Percentiles rank a stretch among this genome's conserved stretches.
Conservation (phyloP, 1,140 invertebrate genomes). For the Thalassaphorura encarpata region DNA sequence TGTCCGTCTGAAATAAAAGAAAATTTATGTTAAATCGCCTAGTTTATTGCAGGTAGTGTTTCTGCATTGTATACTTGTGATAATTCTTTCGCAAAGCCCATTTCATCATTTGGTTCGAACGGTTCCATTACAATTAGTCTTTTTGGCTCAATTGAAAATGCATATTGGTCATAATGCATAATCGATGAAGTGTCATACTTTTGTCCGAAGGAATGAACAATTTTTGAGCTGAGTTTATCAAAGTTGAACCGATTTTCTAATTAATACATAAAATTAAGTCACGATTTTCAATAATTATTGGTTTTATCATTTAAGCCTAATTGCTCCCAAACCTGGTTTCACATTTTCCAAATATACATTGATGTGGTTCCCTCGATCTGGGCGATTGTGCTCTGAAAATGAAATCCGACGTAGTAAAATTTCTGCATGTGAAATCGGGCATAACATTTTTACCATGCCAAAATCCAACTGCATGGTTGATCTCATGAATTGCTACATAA, state of each 20-base stretch:
- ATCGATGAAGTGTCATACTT: background rate
- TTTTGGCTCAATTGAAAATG: background rate
- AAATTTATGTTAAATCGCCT: background rate
- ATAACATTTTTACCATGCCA: no score
- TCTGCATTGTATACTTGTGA: background rate
- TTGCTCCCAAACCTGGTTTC: slow-evolving; percentile 33
- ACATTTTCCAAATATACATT: slow-evolving; percentile 40
- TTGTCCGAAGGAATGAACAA: background rate
- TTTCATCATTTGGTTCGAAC: background rate
- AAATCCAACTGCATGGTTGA: slow-evolving; percentile 41
- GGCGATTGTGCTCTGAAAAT: slow-evolving; percentile 40
- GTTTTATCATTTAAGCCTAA: background rate
- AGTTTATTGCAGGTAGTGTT: background rate
- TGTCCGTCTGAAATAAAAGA: slow-evolving; percentile 2
- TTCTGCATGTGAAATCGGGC: no score
- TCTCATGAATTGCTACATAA: slow-evolving; percentile 38
- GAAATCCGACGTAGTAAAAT: no score
- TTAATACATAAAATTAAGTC: background rate
- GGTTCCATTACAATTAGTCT: background rate
- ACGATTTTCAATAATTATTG: background rate
- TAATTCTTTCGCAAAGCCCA: slow-evolving; percentile 2
- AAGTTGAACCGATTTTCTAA: slow-evolving; percentile 12
- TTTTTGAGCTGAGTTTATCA: slow-evolving; percentile 1
- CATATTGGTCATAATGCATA: slow-evolving; percentile 5
- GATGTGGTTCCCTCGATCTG: slow-evolving; percentile 39